Conservation (phyloP, 2,888 invertebrate species). For the Rhagium mordax region DNA sequence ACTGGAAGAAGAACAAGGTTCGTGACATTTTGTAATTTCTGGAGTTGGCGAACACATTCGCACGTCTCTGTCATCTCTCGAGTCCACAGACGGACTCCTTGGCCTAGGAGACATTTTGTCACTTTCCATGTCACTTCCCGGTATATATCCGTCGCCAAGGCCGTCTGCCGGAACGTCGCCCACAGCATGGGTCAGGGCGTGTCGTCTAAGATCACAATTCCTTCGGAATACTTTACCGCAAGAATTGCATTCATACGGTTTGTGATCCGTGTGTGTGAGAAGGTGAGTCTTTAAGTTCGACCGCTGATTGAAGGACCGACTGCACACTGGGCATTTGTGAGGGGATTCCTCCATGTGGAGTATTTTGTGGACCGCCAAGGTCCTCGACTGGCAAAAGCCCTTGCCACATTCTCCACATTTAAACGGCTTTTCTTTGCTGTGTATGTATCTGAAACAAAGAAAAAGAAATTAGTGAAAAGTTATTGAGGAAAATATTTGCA, state of each 20-base stretch:
- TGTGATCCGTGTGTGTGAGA: slow-evolving; percentile 85
- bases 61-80: slow-evolving; percentile 64
- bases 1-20: slow-evolving; percentile 64
- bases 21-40: slow-evolving; percentile 81
- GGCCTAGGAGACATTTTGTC: slow-evolving; percentile 62
- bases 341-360: slow-evolving; percentile 95
- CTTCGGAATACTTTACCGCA: slow-evolving; percentile 71
- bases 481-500: no score
- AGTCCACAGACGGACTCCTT: slow-evolving; percentile 64
- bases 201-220: slow-evolving; percentile 92
- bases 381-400: slow-evolving; percentile 98
- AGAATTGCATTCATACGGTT: slow-evolving; percentile 65
- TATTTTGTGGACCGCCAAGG: slow-evolving; percentile 95
- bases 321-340: slow-evolving; percentile 93
- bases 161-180: slow-evolving; percentile 87
- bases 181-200: slow-evolving; percentile 91
- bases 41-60: slow-evolving; percentile 72
- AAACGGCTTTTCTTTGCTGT: slow-evolving; percentile 98
- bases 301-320: slow-evolving; percentile 92
- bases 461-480: neutral
- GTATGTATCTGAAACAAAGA: slow-evolving; percentile 84
- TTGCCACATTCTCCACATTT: slow-evolving; percentile 98
- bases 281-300: slow-evolving; percentile 94
- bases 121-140: slow-evolving; percentile 72
- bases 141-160: slow-evolving; percentile 64